phyloP scores from a whole-genome alignment of 2,113 vertebrate genomes.

The Albula glossodonta region DNA sequence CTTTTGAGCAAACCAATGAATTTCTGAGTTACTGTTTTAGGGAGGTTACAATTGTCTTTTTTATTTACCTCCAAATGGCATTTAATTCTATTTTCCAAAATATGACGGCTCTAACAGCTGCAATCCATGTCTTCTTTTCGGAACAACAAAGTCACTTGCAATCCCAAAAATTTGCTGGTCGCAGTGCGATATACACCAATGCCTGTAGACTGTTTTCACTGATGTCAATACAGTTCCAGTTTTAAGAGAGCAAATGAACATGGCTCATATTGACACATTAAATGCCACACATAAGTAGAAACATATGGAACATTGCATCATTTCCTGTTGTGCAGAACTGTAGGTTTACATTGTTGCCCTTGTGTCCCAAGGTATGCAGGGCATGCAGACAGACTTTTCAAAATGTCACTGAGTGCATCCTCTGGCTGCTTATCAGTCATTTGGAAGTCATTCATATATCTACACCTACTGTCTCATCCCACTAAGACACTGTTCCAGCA shows the following conservation, averaged over 20 bases:
- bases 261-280: background rate
- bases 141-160: background rate
- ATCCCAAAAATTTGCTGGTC: background rate
- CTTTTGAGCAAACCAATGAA: background rate
- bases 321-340: conserved; percentile 23
- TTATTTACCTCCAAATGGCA: background rate
- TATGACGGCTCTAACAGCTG: background rate
- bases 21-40: background rate
- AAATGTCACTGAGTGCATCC: too few relatives aligned
- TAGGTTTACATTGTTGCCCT: background rate
- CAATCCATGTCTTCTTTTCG: background rate
- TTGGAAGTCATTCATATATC: too few relatives aligned
- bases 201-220: background rate
- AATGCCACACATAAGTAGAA: background rate
- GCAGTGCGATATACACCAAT: background rate
- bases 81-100: background rate
- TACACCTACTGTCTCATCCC: too few relatives aligned
- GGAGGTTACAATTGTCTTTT: background rate
- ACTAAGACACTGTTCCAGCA: too few relatives aligned
- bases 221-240: background rate
- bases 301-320: conserved; percentile 1
- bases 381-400: background rate
- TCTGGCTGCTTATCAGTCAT: too few relatives aligned
- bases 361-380: background rate
- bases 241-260: background rate